These are phyloP conservation scores for Pelosia muscerda DNA, from an alignment of 2,888 invertebrate species.

Conservation along the genomic window DNA sequence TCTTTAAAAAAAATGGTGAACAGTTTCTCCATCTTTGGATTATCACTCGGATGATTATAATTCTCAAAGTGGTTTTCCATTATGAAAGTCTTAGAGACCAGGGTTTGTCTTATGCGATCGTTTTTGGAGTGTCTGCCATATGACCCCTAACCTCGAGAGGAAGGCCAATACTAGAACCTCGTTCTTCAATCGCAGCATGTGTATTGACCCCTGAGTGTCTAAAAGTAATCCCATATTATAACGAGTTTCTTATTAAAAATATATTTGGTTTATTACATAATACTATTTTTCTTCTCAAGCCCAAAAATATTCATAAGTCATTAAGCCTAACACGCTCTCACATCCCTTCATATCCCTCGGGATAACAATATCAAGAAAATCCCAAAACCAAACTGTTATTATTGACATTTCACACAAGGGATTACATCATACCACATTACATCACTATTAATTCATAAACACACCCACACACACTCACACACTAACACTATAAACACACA, in stretches of 20 bases:
- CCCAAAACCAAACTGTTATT: constrained; percentile 41
- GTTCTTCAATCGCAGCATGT: too few species aligned
- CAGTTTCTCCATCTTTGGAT: too few species aligned
- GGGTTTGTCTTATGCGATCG: too few species aligned
- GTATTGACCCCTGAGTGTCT: too few species aligned
- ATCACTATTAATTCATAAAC: constrained; percentile 49
- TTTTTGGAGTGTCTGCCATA: too few species aligned
- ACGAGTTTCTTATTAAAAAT: too few species aligned
- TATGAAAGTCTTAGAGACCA: too few species aligned
- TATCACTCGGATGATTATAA: too few species aligned
- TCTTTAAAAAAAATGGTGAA: not conserved
- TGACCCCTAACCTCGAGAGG: too few species aligned
- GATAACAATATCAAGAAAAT: constrained; percentile 46
- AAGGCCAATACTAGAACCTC: too few species aligned
- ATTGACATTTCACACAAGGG: constrained; percentile 64
- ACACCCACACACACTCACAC: constrained; percentile 41
- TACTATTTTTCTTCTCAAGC: not conserved
- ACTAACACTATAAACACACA: constrained; percentile 24
- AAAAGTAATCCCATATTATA: too few species aligned
- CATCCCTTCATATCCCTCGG: constrained; percentile 32
- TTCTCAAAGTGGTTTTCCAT: too few species aligned
- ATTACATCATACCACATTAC: constrained; percentile 54
- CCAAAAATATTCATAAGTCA: constrained; percentile 21
- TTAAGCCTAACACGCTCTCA: constrained; percentile 23
- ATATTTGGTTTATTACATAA: not conserved